Conservation (phyloP, 2,888 invertebrate genomes). For the Drosophila emarginata region DNA sequence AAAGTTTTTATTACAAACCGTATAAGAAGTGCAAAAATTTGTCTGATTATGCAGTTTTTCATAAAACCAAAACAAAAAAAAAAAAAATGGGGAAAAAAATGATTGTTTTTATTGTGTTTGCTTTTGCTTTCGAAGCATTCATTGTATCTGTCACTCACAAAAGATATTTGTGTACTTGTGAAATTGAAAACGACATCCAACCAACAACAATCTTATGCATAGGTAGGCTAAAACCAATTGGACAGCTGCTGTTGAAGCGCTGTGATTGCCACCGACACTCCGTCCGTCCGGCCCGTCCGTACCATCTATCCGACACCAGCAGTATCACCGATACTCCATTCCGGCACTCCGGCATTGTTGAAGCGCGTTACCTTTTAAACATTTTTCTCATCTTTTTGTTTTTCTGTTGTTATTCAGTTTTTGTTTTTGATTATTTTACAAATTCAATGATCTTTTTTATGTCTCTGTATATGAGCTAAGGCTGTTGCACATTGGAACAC, state of each 20-base stretch:
- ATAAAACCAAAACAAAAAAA: neutral
- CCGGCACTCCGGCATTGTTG: constrained; percentile 32
- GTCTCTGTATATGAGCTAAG: no score
- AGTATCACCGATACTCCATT: no score
- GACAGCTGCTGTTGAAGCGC: constrained; percentile 53
- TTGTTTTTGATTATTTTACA: constrained; percentile 46
- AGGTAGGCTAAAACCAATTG: constrained; percentile 66
- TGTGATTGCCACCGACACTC: constrained; percentile 23
- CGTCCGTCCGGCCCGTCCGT: no score
- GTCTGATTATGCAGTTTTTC: constrained; percentile 53
- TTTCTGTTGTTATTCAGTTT: constrained; percentile 15
- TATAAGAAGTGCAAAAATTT: constrained; percentile 27
- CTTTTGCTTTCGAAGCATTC: constrained; percentile 7
- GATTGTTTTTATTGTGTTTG: constrained; percentile 39
- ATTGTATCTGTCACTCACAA: constrained; percentile 19
- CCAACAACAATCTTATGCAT: constrained; percentile 54
- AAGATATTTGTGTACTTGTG: constrained; percentile 27
- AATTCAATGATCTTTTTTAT: constrained; percentile 53
- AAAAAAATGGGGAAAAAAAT: neutral
- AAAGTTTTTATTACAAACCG: constrained; percentile 26
- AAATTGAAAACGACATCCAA: constrained; percentile 18
- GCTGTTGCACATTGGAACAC: constrained; percentile 8
- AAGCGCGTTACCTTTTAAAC: constrained; percentile 65
- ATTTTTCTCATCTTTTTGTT: constrained; percentile 38
- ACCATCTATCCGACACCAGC: constrained; percentile 16